Conservation (phyloP, 2,113 vertebrate genomes). For the Dipodomys stephensi region DNA sequence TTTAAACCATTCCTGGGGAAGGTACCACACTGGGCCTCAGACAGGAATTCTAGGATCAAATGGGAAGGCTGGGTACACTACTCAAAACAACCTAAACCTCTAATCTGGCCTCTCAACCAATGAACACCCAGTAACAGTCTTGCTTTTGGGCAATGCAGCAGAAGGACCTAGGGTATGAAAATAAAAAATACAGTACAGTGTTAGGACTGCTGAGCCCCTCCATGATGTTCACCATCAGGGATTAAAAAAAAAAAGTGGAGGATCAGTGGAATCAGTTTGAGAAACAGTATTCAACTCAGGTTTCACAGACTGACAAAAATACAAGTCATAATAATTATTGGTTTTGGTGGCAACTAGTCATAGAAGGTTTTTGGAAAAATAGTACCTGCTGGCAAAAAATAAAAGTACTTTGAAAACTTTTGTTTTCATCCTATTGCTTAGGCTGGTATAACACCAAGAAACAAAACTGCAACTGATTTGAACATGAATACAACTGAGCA, state of each 20-base stretch:
- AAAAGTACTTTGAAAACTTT: neutral
- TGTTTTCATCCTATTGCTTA: neutral
- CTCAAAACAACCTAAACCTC: neutral
- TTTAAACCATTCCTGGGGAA: neutral
- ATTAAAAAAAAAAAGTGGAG: neutral
- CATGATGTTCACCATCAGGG: neutral
- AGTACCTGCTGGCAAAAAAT: neutral
- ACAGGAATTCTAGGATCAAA: neutral
- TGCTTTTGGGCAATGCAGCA: neutral
- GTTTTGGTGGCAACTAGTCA: slow-evolving; percentile 6
- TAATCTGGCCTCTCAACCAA: neutral
- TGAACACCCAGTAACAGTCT: neutral
- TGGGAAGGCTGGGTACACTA: neutral
- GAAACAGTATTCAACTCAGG: neutral
- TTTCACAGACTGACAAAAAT: neutral
- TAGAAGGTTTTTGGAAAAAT: slow-evolving; percentile 28
- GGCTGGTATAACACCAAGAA: slow-evolving; percentile 22
- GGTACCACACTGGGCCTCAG: too few species aligned
- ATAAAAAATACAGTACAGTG: neutral
- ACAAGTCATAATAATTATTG: neutral
- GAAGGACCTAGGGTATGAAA: neutral
- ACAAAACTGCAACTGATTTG: neutral
- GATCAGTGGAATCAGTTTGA: neutral
- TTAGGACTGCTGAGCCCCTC: neutral
- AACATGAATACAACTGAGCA: neutral